phyloP scores from a whole-genome alignment of 2,113 vertebrate genomes.

The Oryzias melastigma region DNA sequence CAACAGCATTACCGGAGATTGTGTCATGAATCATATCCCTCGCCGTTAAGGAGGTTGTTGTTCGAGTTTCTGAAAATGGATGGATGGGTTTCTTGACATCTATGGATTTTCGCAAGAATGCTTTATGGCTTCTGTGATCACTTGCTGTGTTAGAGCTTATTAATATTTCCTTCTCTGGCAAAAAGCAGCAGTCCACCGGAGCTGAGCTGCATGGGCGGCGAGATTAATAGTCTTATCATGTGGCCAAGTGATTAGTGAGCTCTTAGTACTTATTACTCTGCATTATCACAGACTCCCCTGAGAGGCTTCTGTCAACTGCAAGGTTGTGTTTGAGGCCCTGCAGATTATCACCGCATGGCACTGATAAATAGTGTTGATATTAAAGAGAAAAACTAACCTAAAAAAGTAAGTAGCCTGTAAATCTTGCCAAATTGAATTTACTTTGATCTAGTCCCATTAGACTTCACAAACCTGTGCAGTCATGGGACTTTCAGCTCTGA shows the following conservation, averaged over 20 bases:
- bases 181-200: conserved; percentile 57
- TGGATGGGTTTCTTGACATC: conserved; percentile 56
- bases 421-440: conserved; percentile 62
- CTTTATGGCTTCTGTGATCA: conserved; percentile 59
- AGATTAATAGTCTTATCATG: conserved; percentile 81
- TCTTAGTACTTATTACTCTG: conserved; percentile 81
- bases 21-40: conserved; percentile 62
- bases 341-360: conserved; percentile 63
- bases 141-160: conserved; percentile 55
- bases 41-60: conserved; percentile 50
- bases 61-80: conserved; percentile 44
- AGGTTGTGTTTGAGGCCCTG: conserved; percentile 64
- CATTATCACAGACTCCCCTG: conserved; percentile 75
- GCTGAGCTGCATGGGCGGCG: conserved; percentile 57
- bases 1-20: conserved; percentile 44
- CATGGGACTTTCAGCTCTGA: conserved; percentile 4
- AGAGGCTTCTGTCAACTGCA: conserved; percentile 72
- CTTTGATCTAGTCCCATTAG: conserved; percentile 47
- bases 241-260: conserved; percentile 79
- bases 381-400: conserved; percentile 59
- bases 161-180: conserved; percentile 64
- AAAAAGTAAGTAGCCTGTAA: conserved; percentile 67
- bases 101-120: conserved; percentile 55
- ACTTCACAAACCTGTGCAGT: conserved; percentile 26
- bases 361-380: conserved; percentile 71